Evolutionary conservation across 2,888 invertebrate genomes (phyloP).

Genomic region (Yponomeuta plumbellus): DNA sequence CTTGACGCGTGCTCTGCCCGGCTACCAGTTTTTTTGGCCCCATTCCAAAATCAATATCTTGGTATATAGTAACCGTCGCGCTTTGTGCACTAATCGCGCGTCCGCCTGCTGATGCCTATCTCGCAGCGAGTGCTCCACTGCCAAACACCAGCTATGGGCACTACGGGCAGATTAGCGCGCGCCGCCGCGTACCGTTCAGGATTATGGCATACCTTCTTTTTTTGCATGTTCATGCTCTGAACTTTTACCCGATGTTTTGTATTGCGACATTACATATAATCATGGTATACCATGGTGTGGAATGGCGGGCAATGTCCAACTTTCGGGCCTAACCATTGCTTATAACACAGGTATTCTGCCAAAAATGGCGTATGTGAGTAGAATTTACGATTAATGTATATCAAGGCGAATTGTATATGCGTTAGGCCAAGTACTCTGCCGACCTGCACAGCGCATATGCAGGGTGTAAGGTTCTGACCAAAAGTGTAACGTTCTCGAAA

Average conservation of each 20-base stretch:
- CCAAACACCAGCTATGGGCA: not conserved
- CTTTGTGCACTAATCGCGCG: conserved; percentile 68
- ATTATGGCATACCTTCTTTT: not conserved
- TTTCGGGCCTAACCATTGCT: not conserved
- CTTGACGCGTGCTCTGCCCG: conserved; percentile 73
- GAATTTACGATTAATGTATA: too few relatives aligned
- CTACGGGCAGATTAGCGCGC: not conserved
- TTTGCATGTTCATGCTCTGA: not conserved
- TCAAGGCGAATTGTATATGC: too few relatives aligned
- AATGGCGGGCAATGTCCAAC: not conserved
- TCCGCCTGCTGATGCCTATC: conserved; percentile 20
- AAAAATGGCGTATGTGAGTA: too few relatives aligned
- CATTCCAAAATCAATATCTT: conserved; percentile 75
- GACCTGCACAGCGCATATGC: too few relatives aligned
- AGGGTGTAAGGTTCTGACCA: too few relatives aligned
- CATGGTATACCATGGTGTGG: not conserved
- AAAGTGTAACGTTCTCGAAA: too few relatives aligned
- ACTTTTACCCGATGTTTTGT: not conserved
- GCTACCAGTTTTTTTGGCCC: conserved; percentile 72
- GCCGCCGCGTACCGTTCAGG: not conserved
- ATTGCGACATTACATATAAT: not conserved
- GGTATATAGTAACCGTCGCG: conserved; percentile 65
- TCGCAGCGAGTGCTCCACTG: conserved; percentile 5
- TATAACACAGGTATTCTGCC: too few relatives aligned
- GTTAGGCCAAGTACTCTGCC: too few relatives aligned